These are phyloP conservation scores for Oenanthe oenanthe DNA, from an alignment of 2,113 vertebrate genomes.

Conservation along the genomic window DNA sequence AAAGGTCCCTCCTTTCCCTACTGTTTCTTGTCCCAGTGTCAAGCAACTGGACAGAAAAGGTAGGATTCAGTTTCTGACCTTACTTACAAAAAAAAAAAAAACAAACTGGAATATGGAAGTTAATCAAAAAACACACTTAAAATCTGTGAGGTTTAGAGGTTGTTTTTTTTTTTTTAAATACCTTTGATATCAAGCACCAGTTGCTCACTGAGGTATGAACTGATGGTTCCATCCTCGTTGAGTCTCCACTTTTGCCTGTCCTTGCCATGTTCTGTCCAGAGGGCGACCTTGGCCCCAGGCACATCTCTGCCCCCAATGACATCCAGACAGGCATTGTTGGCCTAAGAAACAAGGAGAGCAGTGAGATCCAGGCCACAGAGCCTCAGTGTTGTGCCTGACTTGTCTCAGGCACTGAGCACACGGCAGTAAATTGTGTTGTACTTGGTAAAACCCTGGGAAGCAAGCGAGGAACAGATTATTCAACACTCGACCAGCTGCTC, in stretches of 20 bases:
- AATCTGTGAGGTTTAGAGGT: background rate
- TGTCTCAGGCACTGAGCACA: rapidly evolving
- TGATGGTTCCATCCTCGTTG: conserved; percentile 82
- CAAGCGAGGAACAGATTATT: background rate
- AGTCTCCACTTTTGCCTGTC: conserved; percentile 84
- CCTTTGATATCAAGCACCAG: conserved; percentile 87
- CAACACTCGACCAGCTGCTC: background rate
- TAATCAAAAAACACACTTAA: background rate
- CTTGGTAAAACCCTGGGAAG: background rate
- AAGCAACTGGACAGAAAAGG: background rate
- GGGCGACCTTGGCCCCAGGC: conserved; percentile 81
- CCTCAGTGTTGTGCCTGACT: background rate
- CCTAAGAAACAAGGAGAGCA: conserved; percentile 56
- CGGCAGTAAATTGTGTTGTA: rapidly evolving
- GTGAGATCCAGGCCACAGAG: background rate
- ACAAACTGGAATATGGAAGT: background rate
- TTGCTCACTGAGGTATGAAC: conserved; percentile 78
- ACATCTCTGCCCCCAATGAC: conserved; percentile 81
- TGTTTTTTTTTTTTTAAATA: background rate
- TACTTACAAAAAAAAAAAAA: background rate
- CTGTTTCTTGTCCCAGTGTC: background rate
- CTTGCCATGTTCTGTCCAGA: conserved; percentile 85
- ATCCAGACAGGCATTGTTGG: conserved; percentile 80
- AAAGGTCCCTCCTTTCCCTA: background rate
- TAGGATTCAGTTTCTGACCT: background rate